phyloP scores from a whole-genome alignment of 2,888 invertebrate genomes.

The Polia nebulosa region DNA sequence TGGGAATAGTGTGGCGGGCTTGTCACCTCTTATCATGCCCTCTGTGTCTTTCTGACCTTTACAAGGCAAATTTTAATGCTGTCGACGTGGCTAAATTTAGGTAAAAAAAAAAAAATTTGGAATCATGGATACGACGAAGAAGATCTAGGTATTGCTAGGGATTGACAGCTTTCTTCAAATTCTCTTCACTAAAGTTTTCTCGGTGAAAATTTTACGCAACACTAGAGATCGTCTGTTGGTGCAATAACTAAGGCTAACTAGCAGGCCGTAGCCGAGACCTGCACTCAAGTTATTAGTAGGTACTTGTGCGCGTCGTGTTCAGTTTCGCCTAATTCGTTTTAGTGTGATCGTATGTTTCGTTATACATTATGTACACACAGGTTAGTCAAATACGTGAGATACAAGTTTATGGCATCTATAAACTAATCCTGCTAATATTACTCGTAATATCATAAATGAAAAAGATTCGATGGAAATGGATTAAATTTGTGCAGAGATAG shows the following conservation, averaged over 20 bases:
- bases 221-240: slow-evolving; percentile 18
- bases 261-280: slow-evolving; percentile 23
- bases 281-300: slow-evolving; percentile 67
- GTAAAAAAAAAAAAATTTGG: no score
- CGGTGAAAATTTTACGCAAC: neutral
- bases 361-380: slow-evolving; percentile 3
- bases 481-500: no score
- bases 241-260: slow-evolving; percentile 11
- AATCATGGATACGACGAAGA: no score
- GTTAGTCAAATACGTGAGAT: slow-evolving; percentile 1
- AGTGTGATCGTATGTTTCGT: slow-evolving; percentile 35
- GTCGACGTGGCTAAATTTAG: no score
- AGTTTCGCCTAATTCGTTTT: slow-evolving; percentile 55
- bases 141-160: no score
- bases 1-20: no score
- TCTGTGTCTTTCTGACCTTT: no score
- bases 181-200: neutral
- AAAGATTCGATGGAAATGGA: no score
- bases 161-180: neutral
- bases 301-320: slow-evolving; percentile 57
- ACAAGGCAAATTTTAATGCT: no score
- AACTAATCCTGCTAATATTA: neutral
- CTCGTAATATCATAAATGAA: no score
- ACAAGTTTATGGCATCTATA: neutral
- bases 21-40: no score